Evolutionary conservation across 2,797 vertebrate species (phyloP), one percentile per base, ranked within the genome.

Genomic region (Furcifer pardalis): DNA sequence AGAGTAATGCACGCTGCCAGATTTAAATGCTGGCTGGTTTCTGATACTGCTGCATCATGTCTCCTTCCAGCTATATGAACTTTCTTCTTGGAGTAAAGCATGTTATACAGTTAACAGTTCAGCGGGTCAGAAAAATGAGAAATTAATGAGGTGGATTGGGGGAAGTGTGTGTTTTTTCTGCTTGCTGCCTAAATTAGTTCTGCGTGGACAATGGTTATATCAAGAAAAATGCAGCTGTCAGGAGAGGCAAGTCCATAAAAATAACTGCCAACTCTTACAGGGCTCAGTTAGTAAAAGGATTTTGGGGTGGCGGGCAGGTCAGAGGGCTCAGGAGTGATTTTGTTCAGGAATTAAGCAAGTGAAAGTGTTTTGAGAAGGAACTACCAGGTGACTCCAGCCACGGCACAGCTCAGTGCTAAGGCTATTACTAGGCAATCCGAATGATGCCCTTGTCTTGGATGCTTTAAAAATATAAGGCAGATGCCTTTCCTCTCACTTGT

Each of bases 201-300:
- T 94, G 92, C 94, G 93, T 90, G 89, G 92, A 89, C 90, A 89
- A 94, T 89, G 94, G 94, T 91, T 95, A 92, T 93, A 90, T 93
- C 88, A 87, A 92, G 88, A 87, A 89, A 90, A 91, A 91, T 69
- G 79, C 84, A 91, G 84, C 72, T 93, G 95, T 92, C 85, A 42
- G 86, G 90, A 77, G 89, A 72, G 19, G 69, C 94, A 91, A 92
- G 88, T 72, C 74, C 60, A 40, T 90, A 92, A 92, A 93, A 93
- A 88, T 73, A 91, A 77, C 87, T 87, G 78, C 85, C 86, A 86
- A 42, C 59, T 93, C 92, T 95, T 94, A 95, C 91, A 94, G 90
- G 81, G 95, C 95, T 96, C 95, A 96, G 97, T 96, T 96, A 94
- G 93, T 92, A 92, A 95, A 95, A 96, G 94, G 94, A 95, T 97